Conservation (phyloP, 2,113 vertebrate genomes). For the Pituophis catenifer region DNA sequence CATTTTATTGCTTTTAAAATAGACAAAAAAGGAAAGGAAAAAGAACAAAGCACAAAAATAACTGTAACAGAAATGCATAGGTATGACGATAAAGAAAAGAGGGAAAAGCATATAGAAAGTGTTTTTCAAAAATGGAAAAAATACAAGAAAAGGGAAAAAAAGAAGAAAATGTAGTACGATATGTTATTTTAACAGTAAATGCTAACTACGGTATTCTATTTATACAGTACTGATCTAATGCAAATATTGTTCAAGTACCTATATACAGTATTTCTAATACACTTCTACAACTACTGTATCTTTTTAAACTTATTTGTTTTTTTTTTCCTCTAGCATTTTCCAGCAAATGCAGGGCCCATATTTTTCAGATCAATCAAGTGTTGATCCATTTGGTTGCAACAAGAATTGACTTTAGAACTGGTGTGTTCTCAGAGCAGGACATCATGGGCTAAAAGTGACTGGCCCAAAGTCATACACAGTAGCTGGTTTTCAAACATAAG, state of each 20-base stretch:
- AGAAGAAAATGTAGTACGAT: no score
- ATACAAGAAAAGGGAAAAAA: no score
- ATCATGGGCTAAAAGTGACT: neutral
- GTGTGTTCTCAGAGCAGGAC: no score
- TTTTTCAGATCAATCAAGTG: neutral
- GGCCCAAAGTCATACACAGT: neutral
- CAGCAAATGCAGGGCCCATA: neutral
- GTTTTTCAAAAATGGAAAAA: no score
- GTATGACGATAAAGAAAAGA: no score
- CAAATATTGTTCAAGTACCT: no score
- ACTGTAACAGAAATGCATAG: neutral
- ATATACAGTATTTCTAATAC: no score
- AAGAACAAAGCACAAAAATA: neutral
- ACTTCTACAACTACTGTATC: neutral
- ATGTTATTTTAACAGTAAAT: no score
- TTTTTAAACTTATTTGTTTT: neutral
- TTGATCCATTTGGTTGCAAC: neutral
- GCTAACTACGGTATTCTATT: no score
- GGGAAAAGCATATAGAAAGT: no score
- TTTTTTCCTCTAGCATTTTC: neutral
- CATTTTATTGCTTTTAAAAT: neutral
- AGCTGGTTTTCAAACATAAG: neutral
- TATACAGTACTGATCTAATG: no score
- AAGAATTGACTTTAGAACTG: no score
- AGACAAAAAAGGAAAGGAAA: neutral